Evolutionary conservation across 2,797 vertebrate genomes (phyloP).

Genomic region (Zalophus californianus): DNA sequence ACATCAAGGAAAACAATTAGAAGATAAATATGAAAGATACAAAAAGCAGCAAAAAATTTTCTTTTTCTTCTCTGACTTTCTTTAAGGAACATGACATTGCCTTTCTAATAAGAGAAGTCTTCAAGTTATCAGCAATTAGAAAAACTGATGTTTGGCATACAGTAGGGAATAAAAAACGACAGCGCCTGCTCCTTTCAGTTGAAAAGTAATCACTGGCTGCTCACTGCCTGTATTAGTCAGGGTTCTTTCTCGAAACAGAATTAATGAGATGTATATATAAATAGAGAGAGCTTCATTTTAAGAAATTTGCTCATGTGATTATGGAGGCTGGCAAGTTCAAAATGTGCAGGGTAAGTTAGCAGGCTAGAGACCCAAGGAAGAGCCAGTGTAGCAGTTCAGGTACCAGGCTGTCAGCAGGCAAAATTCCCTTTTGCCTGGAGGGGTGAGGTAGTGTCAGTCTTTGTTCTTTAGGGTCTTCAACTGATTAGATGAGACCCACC

Average conservation of each 20-base stretch:
- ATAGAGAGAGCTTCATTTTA: not conserved
- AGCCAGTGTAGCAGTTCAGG: not conserved
- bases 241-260: not conserved
- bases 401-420: not conserved
- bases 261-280: not conserved
- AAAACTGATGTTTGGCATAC: not conserved
- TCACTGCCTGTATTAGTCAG: not conserved
- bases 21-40: not conserved
- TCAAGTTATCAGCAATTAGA: not conserved
- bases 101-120: not conserved
- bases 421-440: not conserved
- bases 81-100: not conserved
- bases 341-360: not conserved
- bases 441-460: not conserved
- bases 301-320: not conserved
- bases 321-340: not conserved
- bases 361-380: not conserved
- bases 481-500: not conserved
- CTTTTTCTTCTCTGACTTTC: not conserved
- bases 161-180: not conserved
- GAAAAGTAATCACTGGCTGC: slow-evolving; percentile 6
- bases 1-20: not conserved
- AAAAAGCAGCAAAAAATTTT: not conserved
- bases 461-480: not conserved
- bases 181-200: not conserved